Evolutionary conservation across 1,140 invertebrate genomes (phyloP), one percentile per base, ranked within the genome.

Genomic region (Drosophila truncata): DNA sequence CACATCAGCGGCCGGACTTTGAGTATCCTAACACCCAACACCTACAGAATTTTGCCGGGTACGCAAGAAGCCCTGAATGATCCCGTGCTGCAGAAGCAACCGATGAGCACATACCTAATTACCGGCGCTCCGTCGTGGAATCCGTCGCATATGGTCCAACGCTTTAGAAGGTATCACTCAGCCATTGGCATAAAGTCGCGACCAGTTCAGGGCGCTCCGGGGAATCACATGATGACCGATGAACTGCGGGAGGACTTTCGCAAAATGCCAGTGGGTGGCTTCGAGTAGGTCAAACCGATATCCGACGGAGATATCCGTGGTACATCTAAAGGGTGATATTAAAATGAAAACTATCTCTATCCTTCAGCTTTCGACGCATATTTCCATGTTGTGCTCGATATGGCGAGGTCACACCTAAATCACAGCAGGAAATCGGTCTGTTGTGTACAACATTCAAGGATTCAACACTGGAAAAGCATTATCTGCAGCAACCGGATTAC

Each of bases 401-500:
- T 29, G 14, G 33, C 1, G 27, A 33, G 3, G 16, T 6, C 7
- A 42, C 39, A 11, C 31, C 31, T 10, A 74, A 42, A 31, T n/a
- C 60, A 6, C 50, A 77, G 55, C 27, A 67, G 25, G 47, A 31
- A 16, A 54, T 90, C 2, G 61, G 27, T 0, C 2, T 37, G 8
- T 27, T 75, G 4, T 76, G 73, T 16, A 41, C 90, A 2, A 67
- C 82, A 5, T 93, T 92, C 37, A 71, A 54, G 11, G 75, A 93
- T 39, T 76, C 77, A 6, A 23, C 16, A 8, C 79, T 91, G 46
- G 91, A 93, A 41, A 52, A 61, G 25, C 29, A 70, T 6, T 93
- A 75, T 61, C 31, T 92, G 8, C 61, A 55, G 4, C 87, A 92
- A 27, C 82, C 91, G 2, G 92, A 93, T 37, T 82, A 78, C 18